Evolutionary conservation across 2,113 vertebrate species (phyloP).

Genomic region (Periophthalmus modestus): DNA sequence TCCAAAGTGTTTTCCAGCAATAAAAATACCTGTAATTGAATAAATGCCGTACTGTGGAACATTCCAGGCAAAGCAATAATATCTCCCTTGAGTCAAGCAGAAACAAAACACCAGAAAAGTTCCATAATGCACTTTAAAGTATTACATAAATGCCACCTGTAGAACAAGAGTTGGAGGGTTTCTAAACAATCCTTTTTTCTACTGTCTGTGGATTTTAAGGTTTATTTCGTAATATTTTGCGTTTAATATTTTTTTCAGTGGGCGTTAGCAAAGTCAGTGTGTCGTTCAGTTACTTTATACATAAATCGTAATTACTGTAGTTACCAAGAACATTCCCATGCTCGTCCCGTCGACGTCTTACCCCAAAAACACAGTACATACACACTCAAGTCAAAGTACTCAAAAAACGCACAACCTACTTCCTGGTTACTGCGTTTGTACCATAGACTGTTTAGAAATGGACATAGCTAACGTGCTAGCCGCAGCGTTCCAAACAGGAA

Average conservation of each 20-base stretch:
- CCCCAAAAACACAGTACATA: not conserved
- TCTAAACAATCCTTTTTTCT: not conserved
- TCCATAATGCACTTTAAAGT: no score
- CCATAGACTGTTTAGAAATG: not conserved
- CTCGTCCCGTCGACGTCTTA: constrained; percentile 13
- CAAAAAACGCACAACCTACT: constrained; percentile 5
- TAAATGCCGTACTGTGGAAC: not conserved
- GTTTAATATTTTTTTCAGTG: constrained; percentile 11
- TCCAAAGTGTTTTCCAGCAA: no score
- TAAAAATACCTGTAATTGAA: no score
- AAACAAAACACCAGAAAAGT: no score
- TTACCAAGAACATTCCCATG: constrained; percentile 59
- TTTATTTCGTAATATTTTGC: constrained; percentile 7
- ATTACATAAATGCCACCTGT: no score
- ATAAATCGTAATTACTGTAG: constrained; percentile 17
- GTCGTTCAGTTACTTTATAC: not conserved
- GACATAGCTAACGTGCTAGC: no score
- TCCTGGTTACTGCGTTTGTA: constrained; percentile 36
- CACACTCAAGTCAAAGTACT: constrained; percentile 41
- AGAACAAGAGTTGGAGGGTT: no score
- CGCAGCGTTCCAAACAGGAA: no score
- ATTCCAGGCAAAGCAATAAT: not conserved
- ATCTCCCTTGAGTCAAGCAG: no score
- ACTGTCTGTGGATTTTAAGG: not conserved
- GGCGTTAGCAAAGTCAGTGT: constrained; percentile 48